A percentile compares a stretch with the other conserved stretches of the same genome.
Conservation (phyloP, 1,140 invertebrate species). For the Armadillidium nasatum region DNA sequence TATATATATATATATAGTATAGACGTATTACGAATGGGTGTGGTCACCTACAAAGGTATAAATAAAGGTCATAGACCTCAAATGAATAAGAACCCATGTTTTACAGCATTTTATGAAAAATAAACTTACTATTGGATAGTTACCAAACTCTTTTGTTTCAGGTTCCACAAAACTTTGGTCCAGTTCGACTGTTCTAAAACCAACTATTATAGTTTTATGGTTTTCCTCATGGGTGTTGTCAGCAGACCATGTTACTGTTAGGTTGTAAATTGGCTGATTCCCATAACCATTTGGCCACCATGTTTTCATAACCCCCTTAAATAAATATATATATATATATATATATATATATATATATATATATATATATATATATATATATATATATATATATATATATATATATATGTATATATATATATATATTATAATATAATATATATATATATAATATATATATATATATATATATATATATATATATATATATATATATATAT, state of each 20-base stretch:
- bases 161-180: constrained; percentile 51
- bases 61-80: too few species aligned
- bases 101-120: too few species aligned
- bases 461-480: too few species aligned
- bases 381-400: background rate
- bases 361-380: too few species aligned
- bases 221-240: constrained; percentile 47
- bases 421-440: too few species aligned
- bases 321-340: background rate
- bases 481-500: too few species aligned
- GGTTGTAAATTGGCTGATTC: constrained; percentile 67
- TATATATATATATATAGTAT: too few species aligned
- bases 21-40: too few species aligned
- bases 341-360: constrained; percentile 5
- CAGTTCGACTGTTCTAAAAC: constrained; percentile 78
- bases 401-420: constrained; percentile 29
- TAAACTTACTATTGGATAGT: background rate
- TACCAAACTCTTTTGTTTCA: constrained; percentile 19
- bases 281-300: constrained; percentile 98
- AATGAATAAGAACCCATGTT: too few species aligned
- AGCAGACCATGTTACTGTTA: constrained; percentile 54
- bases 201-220: constrained; percentile 58
- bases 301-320: background rate
- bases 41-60: too few species aligned
- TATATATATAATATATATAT: too few species aligned